Percentiles rank a stretch among this genome's conserved stretches.
Evolutionary conservation across 2,797 vertebrate species (phyloP).

Genomic region (Tiaroga cobitis): DNA sequence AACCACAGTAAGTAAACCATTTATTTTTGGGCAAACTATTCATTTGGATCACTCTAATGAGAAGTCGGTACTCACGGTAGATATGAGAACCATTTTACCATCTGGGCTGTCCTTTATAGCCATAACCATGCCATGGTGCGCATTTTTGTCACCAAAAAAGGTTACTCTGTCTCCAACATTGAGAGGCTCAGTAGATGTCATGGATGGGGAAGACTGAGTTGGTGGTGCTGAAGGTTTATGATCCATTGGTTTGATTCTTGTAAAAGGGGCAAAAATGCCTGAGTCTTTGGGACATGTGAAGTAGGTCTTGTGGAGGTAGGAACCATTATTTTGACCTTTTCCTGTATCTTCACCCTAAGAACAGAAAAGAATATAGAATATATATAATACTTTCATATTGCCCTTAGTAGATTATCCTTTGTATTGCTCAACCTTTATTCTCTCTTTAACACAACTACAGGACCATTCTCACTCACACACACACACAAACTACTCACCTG

Average conservation of each 20-base stretch:
- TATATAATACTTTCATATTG: neutral
- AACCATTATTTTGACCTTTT: slow-evolving; percentile 70
- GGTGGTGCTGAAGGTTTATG: slow-evolving; percentile 39
- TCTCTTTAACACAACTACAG: neutral
- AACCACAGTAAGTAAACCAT: neutral
- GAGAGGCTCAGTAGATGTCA: slow-evolving; percentile 53
- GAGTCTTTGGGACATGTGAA: slow-evolving; percentile 76
- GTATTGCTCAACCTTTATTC: neutral
- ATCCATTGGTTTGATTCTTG: slow-evolving; percentile 64
- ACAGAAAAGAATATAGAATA: neutral
- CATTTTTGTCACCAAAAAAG: slow-evolving; percentile 67
- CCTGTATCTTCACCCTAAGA: slow-evolving; percentile 76
- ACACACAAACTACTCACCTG: slow-evolving; percentile 71
- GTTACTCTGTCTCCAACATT: slow-evolving; percentile 77
- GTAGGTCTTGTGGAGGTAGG: fast-evolving
- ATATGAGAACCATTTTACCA: slow-evolving; percentile 63
- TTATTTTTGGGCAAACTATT: neutral
- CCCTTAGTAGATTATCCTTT: neutral
- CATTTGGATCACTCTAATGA: neutral
- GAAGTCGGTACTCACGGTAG: slow-evolving; percentile 66
- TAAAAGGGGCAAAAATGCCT: slow-evolving; percentile 78
- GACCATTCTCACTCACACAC: neutral
- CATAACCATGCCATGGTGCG: slow-evolving; percentile 78
- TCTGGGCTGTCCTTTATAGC: slow-evolving; percentile 54
- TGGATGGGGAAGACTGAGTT: neutral